phyloP scores from a whole-genome alignment of 2,888 invertebrate genomes.

The Pyrochroa serraticornis region DNA sequence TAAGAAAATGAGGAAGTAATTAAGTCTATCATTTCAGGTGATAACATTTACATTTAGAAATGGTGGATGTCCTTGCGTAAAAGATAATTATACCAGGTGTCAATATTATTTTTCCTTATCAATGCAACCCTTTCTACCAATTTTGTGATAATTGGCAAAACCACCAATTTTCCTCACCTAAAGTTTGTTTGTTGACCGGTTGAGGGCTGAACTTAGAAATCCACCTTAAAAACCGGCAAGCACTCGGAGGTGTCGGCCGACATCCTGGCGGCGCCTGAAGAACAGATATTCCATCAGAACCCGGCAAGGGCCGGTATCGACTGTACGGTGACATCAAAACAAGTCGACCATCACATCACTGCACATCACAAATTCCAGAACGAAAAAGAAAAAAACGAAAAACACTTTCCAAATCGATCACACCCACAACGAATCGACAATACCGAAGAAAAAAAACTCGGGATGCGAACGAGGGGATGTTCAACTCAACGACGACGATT shows the following conservation, averaged over 20 bases:
- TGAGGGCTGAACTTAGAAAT: conserved; percentile 62
- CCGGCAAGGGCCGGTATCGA: conserved; percentile 57
- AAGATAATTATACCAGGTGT: too few relatives aligned
- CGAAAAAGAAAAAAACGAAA: conserved; percentile 8
- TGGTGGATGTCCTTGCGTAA: too few relatives aligned
- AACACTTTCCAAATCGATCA: conserved; percentile 5
- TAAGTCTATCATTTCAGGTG: too few relatives aligned
- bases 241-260: conserved; percentile 53
- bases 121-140: too few relatives aligned
- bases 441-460: not conserved
- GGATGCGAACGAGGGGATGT: not conserved
- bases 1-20: too few relatives aligned
- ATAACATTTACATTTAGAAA: too few relatives aligned
- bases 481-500: not conserved
- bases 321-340: conserved; percentile 57
- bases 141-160: not conserved
- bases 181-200: conserved; percentile 61
- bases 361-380: conserved; percentile 21
- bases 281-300: conserved; percentile 48
- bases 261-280: conserved; percentile 45
- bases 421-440: conserved; percentile 17
- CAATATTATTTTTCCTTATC: too few relatives aligned
- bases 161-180: conserved; percentile 37
- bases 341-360: conserved; percentile 19
- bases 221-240: conserved; percentile 63